Percentiles rank a stretch among this genome's conserved stretches.
Conservation (phyloP, 2,888 invertebrate genomes). For the Meliscaeva auricollis region DNA sequence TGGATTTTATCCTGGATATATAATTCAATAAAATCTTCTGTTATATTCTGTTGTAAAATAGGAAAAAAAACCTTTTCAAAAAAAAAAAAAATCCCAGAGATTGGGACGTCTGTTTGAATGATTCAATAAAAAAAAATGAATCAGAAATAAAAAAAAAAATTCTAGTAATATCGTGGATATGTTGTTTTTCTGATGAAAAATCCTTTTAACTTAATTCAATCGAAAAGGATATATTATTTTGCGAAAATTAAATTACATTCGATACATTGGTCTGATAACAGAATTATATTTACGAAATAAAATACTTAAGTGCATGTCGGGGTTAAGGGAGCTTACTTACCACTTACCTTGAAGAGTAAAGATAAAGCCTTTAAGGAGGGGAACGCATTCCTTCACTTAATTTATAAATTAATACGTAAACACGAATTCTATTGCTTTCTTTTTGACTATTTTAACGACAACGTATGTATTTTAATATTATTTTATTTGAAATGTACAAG, state of each 20-base stretch:
- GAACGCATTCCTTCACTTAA: no score
- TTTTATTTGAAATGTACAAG: no score
- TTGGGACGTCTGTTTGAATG: slow-evolving; percentile 36
- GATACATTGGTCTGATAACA: background rate
- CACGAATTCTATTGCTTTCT: no score
- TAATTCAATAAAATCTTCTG: slow-evolving; percentile 69
- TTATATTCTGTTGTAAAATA: background rate
- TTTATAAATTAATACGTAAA: no score
- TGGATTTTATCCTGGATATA: slow-evolving; percentile 71
- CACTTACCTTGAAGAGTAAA: no score
- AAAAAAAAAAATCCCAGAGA: slow-evolving; percentile 1
- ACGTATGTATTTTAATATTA: no score
- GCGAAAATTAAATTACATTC: slow-evolving; percentile 12
- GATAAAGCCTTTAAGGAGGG: no score
- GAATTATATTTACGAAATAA: background rate
- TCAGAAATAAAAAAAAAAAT: slow-evolving; percentile 17
- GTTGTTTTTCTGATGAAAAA: slow-evolving; percentile 17
- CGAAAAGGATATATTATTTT: slow-evolving; percentile 6
- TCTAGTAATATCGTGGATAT: slow-evolving; percentile 15
- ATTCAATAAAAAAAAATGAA: slow-evolving; percentile 4
- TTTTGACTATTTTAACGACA: no score
- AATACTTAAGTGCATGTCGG: background rate
- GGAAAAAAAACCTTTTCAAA: background rate
- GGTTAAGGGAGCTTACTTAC: no score
- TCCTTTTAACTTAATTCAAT: slow-evolving; percentile 38